Conservation (phyloP, 2,113 vertebrate species). For the Crotalus helleri region DNA sequence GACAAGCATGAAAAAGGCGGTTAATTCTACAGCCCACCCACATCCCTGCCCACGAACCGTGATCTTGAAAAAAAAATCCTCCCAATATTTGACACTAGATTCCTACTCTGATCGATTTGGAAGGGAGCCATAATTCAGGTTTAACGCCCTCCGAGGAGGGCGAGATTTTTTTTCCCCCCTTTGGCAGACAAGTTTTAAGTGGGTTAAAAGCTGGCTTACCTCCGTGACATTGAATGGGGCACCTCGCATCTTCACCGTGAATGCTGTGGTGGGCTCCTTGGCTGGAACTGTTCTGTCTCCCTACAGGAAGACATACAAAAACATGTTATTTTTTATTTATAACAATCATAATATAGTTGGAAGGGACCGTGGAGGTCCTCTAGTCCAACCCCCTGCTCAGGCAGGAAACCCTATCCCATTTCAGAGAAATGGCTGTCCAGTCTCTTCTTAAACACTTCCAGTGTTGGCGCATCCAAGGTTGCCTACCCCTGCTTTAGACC, state of each 20-base stretch:
- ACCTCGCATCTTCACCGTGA: conserved; percentile 87
- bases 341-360: no score
- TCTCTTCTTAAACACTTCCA: no score
- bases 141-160: neutral
- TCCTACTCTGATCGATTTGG: neutral
- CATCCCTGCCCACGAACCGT: neutral
- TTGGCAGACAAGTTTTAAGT: neutral
- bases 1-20: neutral
- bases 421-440: no score
- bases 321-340: neutral
- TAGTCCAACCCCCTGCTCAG: no score
- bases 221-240: conserved; percentile 83
- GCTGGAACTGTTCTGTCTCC: conserved; percentile 34
- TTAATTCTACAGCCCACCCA: neutral
- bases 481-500: no score
- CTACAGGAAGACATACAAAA: conserved; percentile 30
- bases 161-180: neutral
- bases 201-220: conserved; percentile 57
- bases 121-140: neutral
- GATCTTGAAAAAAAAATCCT: no score
- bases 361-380: no score
- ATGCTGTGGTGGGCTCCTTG: conserved; percentile 67
- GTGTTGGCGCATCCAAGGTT: no score
- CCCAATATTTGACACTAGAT: neutral
- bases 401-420: no score